Percentiles rank a stretch among this genome's conserved stretches.
Evolutionary conservation across 2,797 vertebrate genomes (phyloP).

Genomic region (Microtus californicus): DNA sequence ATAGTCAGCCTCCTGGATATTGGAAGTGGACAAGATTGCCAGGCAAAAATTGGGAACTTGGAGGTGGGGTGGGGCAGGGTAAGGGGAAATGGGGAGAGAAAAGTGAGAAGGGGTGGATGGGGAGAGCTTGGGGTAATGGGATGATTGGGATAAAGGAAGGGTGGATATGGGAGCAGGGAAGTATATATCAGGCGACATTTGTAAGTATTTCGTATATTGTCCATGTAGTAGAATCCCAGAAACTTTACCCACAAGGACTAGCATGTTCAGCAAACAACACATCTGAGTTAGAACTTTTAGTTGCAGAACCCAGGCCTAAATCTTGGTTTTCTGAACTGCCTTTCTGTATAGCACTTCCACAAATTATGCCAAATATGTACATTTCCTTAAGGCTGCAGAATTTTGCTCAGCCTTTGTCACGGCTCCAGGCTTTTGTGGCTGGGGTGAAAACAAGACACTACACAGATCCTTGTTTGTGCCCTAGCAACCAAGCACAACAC

Average conservation of each 20-base stretch:
- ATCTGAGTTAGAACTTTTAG: neutral
- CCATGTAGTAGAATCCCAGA: neutral
- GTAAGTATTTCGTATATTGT: neutral
- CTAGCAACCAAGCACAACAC: slow-evolving; percentile 83
- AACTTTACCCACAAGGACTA: neutral
- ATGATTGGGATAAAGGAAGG: too few relatives aligned
- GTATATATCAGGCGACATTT: too few relatives aligned
- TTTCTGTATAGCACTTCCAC: slow-evolving; percentile 24
- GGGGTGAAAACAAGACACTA: slow-evolving; percentile 69
- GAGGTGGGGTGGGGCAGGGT: too few relatives aligned
- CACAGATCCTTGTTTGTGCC: slow-evolving; percentile 63
- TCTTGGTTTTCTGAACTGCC: slow-evolving; percentile 25
- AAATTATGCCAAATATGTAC: slow-evolving; percentile 70
- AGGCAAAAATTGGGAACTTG: too few relatives aligned
- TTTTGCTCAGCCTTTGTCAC: slow-evolving; percentile 64
- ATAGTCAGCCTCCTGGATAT: too few relatives aligned
- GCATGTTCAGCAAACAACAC: neutral
- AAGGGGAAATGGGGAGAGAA: too few relatives aligned
- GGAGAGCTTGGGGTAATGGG: too few relatives aligned
- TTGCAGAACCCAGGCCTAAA: neutral
- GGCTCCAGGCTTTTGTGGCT: slow-evolving; percentile 70
- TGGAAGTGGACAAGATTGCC: too few relatives aligned
- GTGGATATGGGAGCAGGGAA: too few relatives aligned
- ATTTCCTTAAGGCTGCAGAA: slow-evolving; percentile 57
- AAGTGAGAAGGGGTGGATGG: too few relatives aligned